These are phyloP conservation scores for Thera britannica DNA, from an alignment of 2,888 invertebrate species.

Conservation along the genomic window DNA sequence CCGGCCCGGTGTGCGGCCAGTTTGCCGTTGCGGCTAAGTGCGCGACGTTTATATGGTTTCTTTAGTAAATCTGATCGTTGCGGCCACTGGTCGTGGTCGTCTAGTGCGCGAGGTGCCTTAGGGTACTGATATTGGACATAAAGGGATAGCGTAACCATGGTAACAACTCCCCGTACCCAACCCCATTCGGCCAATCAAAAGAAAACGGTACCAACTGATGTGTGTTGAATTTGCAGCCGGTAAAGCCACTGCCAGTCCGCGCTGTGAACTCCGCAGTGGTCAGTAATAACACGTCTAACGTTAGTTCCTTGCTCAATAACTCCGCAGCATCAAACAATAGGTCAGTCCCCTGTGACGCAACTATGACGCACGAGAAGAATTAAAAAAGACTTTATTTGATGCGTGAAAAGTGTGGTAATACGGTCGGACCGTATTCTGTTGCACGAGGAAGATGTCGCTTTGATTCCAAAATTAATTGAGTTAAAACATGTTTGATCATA, in stretches of 20 bases:
- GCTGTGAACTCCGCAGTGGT: slow-evolving; percentile 83
- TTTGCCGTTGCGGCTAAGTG: too few species aligned
- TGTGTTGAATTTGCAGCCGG: slow-evolving; percentile 86
- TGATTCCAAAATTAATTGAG: neutral
- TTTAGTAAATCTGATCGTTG: too few species aligned
- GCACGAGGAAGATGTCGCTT: neutral
- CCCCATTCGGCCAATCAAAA: slow-evolving; percentile 35
- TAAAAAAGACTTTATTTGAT: slow-evolving; percentile 19
- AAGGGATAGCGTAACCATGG: slow-evolving; percentile 10
- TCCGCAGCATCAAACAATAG: slow-evolving; percentile 80
- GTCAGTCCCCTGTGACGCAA: slow-evolving; percentile 68
- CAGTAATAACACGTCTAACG: slow-evolving; percentile 75
- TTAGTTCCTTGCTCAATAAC: slow-evolving; percentile 86
- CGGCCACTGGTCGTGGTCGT: too few species aligned
- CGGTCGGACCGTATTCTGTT: neutral
- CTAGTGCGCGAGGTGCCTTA: too few species aligned
- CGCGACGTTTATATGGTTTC: too few species aligned
- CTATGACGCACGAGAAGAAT: slow-evolving; percentile 43
- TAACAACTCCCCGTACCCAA: slow-evolving; percentile 41
- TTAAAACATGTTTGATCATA: too few species aligned
- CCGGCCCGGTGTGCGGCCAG: too few species aligned
- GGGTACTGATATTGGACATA: too few species aligned
- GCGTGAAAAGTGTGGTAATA: slow-evolving; percentile 8
- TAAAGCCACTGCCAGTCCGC: slow-evolving; percentile 94
- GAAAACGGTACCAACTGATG: slow-evolving; percentile 45